Base-by-base conservation (phyloP, 2,113 vertebrate species). In the Xenus cinereus region DNA sequence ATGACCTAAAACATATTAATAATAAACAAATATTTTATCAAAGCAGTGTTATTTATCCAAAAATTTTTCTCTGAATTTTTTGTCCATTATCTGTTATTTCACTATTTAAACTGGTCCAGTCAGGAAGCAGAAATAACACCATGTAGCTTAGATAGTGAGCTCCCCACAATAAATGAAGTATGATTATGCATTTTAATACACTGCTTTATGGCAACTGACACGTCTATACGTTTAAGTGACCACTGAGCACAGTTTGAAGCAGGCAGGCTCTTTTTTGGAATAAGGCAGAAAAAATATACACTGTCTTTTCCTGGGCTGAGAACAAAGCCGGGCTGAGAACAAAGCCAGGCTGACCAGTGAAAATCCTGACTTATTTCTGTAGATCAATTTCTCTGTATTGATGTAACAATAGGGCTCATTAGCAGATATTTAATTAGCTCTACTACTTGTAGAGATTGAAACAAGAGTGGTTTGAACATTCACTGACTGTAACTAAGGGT, bases 341-440 rank as follows among this genome's bases (percentile, higher is more conserved):
- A 93, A 82, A 87, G 26, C 24, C 62, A 85, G 66, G 78, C 64
- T 51, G 76, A 51, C n/a, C 4, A 7, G 35, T 88, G 46, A 93
- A 89, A 94, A 94, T 92, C 54, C 45, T 91, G 22, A 72, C 33
- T 79, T 89, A 76, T 32, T 81, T 68, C 66, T 68, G 23, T 71
- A 91, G 37, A 74, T 96, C 74, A 89, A 12, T 82, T 95, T 96
- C 54, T 92, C 67, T 93, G 56, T 68, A 73, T n/a, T 93, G 88
- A 94, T 77, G 41, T 77, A 74, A 90, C 17, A n/a, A 74, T 43
- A 87, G 46, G 86, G 51, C 81, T 95, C 68, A 48, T 96, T 64
- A 95, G 66, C 74, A 73, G 84, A 18, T 74, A 74, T 48, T 93
- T 94, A 93, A 66, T 66, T 76, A 12, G 50, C 85, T 95, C 57